Evolutionary conservation across 2,797 vertebrate genomes (phyloP).

Genomic region (Borostomias antarcticus): DNA sequence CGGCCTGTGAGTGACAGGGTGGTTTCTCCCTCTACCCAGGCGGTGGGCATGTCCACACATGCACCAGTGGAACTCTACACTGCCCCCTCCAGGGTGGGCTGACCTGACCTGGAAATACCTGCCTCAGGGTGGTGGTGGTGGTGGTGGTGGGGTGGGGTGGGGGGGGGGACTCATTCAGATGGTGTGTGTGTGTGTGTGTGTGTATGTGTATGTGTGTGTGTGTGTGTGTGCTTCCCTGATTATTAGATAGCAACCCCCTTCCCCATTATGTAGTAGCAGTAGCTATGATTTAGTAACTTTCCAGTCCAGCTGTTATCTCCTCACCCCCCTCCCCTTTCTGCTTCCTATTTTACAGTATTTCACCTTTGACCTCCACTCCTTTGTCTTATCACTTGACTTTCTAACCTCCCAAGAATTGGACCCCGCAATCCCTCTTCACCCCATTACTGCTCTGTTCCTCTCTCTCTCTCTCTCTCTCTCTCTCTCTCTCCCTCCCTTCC

Average conservation of each 20-base stretch:
- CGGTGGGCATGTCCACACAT: conserved; percentile 46
- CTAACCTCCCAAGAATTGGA: neutral
- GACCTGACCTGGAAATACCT: conserved; percentile 49
- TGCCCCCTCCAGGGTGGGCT: conserved; percentile 63
- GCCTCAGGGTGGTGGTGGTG: conserved; percentile 35
- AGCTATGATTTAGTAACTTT: neutral
- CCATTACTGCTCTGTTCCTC: too few relatives aligned
- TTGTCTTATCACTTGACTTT: neutral
- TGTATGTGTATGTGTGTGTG: conserved; percentile 5
- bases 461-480: neutral
- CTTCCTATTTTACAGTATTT: neutral
- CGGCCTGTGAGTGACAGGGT: too few relatives aligned
- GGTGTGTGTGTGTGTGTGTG: neutral
- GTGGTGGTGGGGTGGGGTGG: neutral
- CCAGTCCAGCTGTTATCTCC: neutral
- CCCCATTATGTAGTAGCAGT: too few relatives aligned
- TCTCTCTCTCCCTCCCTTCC: neutral
- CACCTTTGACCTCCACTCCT: neutral
- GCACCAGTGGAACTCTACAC: conserved; percentile 52
- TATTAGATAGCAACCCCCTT: too few relatives aligned
- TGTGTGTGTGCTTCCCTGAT: too few relatives aligned
- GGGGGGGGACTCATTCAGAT: neutral
- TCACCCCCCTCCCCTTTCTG: too few relatives aligned
- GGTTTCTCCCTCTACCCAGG: too few relatives aligned
- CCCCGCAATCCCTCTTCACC: neutral